A percentile compares a stretch with the other conserved stretches of the same genome.
These are phyloP conservation scores for Leptarthrus brevirostris DNA, from an alignment of 2,888 invertebrate species.

Conservation along the genomic window DNA sequence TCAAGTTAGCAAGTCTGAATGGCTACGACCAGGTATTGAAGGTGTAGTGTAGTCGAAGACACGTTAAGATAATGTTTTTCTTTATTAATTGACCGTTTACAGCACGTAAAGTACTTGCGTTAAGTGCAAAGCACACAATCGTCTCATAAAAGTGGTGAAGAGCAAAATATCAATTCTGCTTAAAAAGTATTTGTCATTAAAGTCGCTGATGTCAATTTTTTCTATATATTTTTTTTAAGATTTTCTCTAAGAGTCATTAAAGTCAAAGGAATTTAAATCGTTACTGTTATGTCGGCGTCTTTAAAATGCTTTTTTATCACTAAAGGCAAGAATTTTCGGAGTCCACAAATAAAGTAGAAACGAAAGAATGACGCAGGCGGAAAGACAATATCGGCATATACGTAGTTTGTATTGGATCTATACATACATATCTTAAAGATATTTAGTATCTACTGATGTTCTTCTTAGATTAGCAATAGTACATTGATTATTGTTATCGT, in stretches of 20 bases:
- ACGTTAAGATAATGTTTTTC: background rate
- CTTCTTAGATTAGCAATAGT: too few relatives aligned
- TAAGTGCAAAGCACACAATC: slow-evolving; percentile 1
- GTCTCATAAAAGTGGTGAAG: background rate
- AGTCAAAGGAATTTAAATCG: background rate
- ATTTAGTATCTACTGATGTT: too few relatives aligned
- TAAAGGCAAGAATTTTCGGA: background rate
- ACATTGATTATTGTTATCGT: too few relatives aligned
- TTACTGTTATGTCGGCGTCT: background rate
- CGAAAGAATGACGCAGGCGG: background rate
- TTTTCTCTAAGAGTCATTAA: background rate
- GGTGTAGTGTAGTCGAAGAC: background rate
- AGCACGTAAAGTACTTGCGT: background rate
- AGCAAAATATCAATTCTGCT: background rate
- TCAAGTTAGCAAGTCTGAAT: background rate
- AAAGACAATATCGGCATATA: too few relatives aligned
- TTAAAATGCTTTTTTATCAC: background rate
- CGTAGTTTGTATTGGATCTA: too few relatives aligned
- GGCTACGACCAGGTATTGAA: too few relatives aligned
- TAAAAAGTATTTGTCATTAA: background rate
- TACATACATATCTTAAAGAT: too few relatives aligned
- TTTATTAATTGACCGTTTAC: slow-evolving; percentile 12
- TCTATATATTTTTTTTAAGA: background rate
- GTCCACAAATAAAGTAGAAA: background rate
- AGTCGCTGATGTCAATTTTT: background rate